Percentiles rank a stretch among this genome's conserved stretches.
Conservation (phyloP, 1,140 invertebrate genomes). For the Papilio polytes region DNA sequence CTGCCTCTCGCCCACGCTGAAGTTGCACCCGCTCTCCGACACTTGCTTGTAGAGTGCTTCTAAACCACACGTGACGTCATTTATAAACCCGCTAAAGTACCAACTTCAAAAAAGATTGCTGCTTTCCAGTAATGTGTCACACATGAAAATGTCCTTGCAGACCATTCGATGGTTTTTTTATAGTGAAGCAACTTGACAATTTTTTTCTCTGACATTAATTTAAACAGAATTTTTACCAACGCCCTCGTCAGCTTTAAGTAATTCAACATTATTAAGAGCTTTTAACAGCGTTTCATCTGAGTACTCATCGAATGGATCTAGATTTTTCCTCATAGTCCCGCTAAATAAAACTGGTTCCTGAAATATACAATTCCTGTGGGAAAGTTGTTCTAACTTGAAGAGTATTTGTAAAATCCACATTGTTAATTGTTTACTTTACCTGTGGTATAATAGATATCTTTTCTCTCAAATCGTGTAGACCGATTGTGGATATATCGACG, state of each 20-base stretch:
- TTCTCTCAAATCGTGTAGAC: conserved; percentile 86
- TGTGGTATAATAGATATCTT: conserved; percentile 93
- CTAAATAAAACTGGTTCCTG: conserved; percentile 94
- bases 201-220: no score
- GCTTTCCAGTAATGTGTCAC: no score
- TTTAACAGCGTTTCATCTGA: conserved; percentile 90
- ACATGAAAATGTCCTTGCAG: no score
- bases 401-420: neutral
- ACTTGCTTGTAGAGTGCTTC: conserved; percentile 85
- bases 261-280: conserved; percentile 87
- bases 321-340: conserved; percentile 90
- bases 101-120: no score
- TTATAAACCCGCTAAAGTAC: no score
- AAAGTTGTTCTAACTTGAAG: neutral
- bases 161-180: no score
- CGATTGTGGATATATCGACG: conserved; percentile 84
- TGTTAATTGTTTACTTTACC: conserved; percentile 65
- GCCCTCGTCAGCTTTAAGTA: conserved; percentile 57
- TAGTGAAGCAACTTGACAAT: no score
- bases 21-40: conserved; percentile 86
- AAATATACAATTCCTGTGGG: conserved; percentile 55
- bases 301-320: conserved; percentile 92
- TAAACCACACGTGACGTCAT: conserved; percentile 36
- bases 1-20: conserved; percentile 90
- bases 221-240: no score